phyloP scores from a whole-genome alignment of 1,140 invertebrate species.

The Oncopeltus fasciatus region DNA sequence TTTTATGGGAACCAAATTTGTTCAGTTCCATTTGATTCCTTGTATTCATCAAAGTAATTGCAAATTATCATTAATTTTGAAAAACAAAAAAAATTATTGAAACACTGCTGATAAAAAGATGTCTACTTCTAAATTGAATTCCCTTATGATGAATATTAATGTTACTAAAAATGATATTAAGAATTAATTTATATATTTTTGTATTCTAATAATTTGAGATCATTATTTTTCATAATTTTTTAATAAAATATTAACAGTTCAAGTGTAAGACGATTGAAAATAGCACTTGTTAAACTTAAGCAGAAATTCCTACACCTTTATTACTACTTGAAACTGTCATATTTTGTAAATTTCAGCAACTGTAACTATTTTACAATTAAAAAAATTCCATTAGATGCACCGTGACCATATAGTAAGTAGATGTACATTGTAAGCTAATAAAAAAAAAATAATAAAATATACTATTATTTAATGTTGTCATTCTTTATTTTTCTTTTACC shows the following conservation, averaged over 20 bases:
- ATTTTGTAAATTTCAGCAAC: neutral
- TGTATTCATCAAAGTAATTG: too few relatives aligned
- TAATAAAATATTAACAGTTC: too few relatives aligned
- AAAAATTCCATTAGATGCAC: constrained; percentile 6
- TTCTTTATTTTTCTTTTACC: too few relatives aligned
- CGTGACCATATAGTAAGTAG: constrained; percentile 11
- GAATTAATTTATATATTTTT: constrained; percentile 3
- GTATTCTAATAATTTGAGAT: neutral
- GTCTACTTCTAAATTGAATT: too few relatives aligned
- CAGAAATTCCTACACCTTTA: constrained; percentile 6
- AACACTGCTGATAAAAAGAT: too few relatives aligned
- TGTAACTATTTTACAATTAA: too few relatives aligned
- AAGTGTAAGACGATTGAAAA: neutral
- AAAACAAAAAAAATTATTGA: too few relatives aligned
- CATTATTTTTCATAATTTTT: too few relatives aligned
- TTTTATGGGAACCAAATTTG: too few relatives aligned
- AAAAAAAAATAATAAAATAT: constrained; percentile 5
- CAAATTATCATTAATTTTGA: too few relatives aligned
- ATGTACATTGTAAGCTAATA: constrained; percentile 10
- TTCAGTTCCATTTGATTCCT: too few relatives aligned
- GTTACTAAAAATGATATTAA: neutral
- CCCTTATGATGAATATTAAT: neutral
- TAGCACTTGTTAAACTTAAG: neutral
- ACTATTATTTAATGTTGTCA: neutral
- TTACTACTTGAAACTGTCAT: neutral